Conservation (phyloP, 2,797 vertebrate genomes). For the Hoplostethus atlanticus region DNA sequence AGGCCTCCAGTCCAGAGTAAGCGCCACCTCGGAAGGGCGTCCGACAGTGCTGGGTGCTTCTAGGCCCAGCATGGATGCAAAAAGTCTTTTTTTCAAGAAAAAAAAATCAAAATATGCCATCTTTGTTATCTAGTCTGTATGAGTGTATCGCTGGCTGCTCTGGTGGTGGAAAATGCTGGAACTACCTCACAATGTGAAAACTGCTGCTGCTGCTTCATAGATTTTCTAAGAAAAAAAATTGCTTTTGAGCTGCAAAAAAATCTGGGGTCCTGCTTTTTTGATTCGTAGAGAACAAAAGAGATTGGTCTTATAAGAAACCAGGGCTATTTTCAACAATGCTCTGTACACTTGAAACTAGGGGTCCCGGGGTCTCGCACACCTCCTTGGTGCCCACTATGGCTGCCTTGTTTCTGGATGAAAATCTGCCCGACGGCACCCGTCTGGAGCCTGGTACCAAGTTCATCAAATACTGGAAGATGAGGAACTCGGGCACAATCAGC, state of each 20-base stretch:
- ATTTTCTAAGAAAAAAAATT: constrained; percentile 81
- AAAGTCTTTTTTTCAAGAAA: constrained; percentile 76
- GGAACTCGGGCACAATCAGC: constrained; percentile 94
- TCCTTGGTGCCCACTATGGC: constrained; percentile 93
- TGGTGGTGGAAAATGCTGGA: constrained; percentile 86
- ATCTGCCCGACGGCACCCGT: constrained; percentile 96
- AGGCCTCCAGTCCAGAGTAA: constrained; percentile 91
- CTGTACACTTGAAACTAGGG: constrained; percentile 88
- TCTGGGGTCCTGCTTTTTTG: constrained; percentile 82
- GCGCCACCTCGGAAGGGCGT: constrained; percentile 81
- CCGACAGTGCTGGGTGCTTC: constrained; percentile 80
- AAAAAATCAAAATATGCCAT: constrained; percentile 82
- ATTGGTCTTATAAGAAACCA: constrained; percentile 79
- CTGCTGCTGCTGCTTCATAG: constrained; percentile 87
- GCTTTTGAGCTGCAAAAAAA: constrained; percentile 85
- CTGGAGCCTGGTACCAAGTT: constrained; percentile 95
- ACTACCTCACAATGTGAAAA: constrained; percentile 88
- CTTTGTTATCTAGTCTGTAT: constrained; percentile 85
- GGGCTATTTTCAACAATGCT: constrained; percentile 85
- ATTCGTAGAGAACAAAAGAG: constrained; percentile 83
- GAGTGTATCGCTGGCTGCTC: constrained; percentile 87
- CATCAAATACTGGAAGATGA: constrained; percentile 99
- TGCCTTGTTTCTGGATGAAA: constrained; percentile 98
- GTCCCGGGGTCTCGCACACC: constrained; percentile 89
- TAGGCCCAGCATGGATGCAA: constrained; percentile 83